A percentile compares a stretch with the other conserved stretches of the same genome.
These are phyloP conservation scores for Chelonus insularis DNA, from an alignment of 1,140 invertebrate species.

Conservation along the genomic window DNA sequence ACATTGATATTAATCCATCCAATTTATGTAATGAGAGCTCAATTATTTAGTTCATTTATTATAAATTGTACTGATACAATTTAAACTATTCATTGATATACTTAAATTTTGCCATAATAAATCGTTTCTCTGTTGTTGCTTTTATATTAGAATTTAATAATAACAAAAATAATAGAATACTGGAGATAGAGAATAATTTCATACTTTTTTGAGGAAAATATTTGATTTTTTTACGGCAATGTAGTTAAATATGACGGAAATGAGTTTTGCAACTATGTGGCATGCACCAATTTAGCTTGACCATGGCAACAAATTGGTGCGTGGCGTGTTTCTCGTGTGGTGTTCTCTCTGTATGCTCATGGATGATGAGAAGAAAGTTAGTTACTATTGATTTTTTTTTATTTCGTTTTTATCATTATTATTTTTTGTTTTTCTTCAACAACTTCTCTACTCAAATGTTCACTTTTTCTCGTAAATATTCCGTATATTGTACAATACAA, in stretches of 20 bases:
- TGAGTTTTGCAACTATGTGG: conserved; percentile 27
- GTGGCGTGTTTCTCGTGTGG: background rate
- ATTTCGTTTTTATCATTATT: background rate
- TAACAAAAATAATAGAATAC: no score
- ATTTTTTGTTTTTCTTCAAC: background rate
- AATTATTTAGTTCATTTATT: no score
- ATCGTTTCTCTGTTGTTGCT: no score
- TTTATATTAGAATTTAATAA: no score
- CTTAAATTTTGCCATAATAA: no score
- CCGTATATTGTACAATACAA: no score
- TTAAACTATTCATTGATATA: no score
- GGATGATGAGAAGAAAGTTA: conserved; percentile 17
- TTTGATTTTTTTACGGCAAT: background rate
- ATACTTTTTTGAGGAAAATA: background rate
- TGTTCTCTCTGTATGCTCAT: background rate
- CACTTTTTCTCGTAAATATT: background rate
- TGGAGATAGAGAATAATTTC: background rate
- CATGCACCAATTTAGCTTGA: conserved; percentile 11
- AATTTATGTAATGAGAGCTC: no score
- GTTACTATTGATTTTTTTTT: conserved; percentile 12
- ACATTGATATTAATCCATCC: no score
- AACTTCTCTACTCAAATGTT: background rate
- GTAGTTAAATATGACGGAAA: conserved; percentile 11
- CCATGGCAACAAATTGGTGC: conserved; percentile 25
- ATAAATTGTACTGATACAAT: no score